phyloP scores from a whole-genome alignment of 2,797 vertebrate genomes.

The Chiloscyllium punctatum region DNA sequence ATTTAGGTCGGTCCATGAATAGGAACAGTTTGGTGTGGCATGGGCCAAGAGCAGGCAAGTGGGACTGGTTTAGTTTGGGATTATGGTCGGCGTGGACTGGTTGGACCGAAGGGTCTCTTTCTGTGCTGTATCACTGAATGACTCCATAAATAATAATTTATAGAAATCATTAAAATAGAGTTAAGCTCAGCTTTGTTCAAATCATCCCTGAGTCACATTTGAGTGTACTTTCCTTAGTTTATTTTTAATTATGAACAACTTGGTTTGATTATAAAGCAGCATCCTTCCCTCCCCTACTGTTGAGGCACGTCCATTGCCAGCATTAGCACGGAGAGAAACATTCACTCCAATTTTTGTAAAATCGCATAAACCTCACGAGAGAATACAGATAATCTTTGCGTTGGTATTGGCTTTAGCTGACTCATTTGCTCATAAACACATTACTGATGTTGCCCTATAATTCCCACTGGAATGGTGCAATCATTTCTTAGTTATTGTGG shows the following conservation, averaged over 20 bases:
- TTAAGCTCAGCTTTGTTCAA: background rate
- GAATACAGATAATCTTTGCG: background rate
- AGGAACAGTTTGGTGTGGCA: no score
- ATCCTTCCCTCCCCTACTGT: background rate
- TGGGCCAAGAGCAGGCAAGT: no score
- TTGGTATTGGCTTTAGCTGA: background rate
- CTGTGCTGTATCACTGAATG: no score
- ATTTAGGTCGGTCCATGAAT: no score
- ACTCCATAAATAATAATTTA: no score
- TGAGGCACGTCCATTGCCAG: background rate
- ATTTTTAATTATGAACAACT: background rate
- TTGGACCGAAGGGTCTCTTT: no score
- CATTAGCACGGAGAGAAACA: background rate
- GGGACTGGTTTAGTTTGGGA: no score
- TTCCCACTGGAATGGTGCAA: background rate
- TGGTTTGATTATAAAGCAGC: background rate
- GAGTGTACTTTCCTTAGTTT: background rate
- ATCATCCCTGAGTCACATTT: background rate
- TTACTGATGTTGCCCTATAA: background rate
- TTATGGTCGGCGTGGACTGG: no score
- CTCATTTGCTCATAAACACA: background rate
- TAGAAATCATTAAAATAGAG: background rate
- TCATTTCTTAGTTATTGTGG: background rate
- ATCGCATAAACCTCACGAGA: background rate
- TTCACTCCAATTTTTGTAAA: background rate